phyloP scores from a whole-genome alignment of 2,797 vertebrate species.

The Aratinga solstitialis region DNA sequence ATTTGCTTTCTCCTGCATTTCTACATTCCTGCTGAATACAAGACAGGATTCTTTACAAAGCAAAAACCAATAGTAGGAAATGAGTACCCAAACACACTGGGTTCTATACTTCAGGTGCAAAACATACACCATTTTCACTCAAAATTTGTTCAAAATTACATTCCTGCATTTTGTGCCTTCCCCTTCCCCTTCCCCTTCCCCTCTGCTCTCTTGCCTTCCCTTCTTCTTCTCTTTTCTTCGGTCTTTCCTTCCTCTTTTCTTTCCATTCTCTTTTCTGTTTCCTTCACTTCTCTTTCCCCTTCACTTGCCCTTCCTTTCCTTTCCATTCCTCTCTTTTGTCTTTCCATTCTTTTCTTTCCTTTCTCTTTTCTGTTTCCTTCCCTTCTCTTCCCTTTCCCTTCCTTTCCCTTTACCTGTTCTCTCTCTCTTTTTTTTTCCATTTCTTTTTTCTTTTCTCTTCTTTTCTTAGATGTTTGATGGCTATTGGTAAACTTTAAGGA shows the following conservation, averaged over 20 bases:
- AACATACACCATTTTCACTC: neutral
- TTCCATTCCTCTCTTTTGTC: neutral
- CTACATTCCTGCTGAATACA: neutral
- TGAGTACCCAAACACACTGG: neutral
- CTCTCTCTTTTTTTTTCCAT: neutral
- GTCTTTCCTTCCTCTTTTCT: no score
- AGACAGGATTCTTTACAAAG: neutral
- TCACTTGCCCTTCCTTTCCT: rapidly evolving
- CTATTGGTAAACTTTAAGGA: neutral
- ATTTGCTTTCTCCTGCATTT: neutral
- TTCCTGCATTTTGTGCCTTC: neutral
- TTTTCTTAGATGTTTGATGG: neutral
- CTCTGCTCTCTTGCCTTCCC: no score
- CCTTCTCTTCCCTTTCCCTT: no score
- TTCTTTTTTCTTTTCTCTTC: neutral
- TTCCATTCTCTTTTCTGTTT: no score
- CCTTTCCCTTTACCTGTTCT: neutral
- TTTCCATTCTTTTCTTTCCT: neutral
- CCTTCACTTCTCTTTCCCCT: no score
- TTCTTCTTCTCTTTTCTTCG: no score
- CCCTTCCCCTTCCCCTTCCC: neutral
- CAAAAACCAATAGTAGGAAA: neutral
- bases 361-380: no score
- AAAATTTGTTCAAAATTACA: neutral
- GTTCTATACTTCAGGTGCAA: neutral